Conservation (phyloP, 23 tunicate genomes). For the Aplidium turbinatum region DNA sequence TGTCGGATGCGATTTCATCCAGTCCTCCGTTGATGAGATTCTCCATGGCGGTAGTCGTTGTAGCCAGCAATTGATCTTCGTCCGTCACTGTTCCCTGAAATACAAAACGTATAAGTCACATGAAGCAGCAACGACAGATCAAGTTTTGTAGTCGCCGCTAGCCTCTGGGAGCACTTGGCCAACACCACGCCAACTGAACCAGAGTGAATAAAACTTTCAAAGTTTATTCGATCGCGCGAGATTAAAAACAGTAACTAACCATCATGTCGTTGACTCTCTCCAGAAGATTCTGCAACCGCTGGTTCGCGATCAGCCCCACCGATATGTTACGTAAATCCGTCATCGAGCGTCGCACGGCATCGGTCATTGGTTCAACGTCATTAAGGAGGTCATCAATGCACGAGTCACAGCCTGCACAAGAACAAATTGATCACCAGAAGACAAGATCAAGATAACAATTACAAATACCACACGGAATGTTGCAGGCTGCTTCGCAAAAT, state of each 20-base stretch:
- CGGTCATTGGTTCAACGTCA: conserved; percentile 67
- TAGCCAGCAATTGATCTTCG: conserved; percentile 18
- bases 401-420: conserved; percentile 61
- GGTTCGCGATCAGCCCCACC: conserved; percentile 68
- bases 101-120: too few species aligned
- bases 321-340: conserved; percentile 53
- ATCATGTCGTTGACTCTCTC: conserved; percentile 2
- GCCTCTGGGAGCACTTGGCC: too few species aligned
- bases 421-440: neutral
- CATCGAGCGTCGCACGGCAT: conserved; percentile 17
- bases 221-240: too few species aligned
- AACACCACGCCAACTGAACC: too few species aligned
- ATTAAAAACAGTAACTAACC: too few species aligned
- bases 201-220: too few species aligned
- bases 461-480: too few species aligned
- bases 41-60: neutral
- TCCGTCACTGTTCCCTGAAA: too few species aligned
- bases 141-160: too few species aligned
- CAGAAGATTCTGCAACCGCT: conserved; percentile 48
- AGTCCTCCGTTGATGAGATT: conserved; percentile 12
- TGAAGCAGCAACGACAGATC: too few species aligned
- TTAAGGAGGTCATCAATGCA: conserved; percentile 84
- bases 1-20: conserved; percentile 8
- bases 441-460: too few species aligned
- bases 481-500: too few species aligned